Conservation (phyloP, 1,140 invertebrate species). For the Anoplophora glabripennis region DNA sequence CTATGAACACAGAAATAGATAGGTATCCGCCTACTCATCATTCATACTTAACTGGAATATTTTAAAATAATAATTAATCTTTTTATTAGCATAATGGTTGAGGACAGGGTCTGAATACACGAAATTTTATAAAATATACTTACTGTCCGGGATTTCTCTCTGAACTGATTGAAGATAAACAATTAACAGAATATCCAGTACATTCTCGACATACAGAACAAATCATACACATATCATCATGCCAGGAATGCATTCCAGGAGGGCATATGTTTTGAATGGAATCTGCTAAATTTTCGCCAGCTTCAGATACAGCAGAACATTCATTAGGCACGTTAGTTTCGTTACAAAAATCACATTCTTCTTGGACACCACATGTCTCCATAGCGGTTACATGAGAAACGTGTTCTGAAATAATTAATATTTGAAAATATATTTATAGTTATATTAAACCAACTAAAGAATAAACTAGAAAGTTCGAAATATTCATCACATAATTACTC, state of each 20-base stretch:
- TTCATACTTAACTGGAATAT: too few relatives aligned
- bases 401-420: slow-evolving; percentile 26
- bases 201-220: slow-evolving; percentile 91
- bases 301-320: too few relatives aligned
- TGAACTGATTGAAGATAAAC: slow-evolving; percentile 73
- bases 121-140: slow-evolving; percentile 51
- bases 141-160: slow-evolving; percentile 84
- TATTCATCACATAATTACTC: too few relatives aligned
- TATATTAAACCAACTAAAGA: too few relatives aligned
- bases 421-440: neutral
- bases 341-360: slow-evolving; percentile 50
- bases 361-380: slow-evolving; percentile 62
- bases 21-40: too few relatives aligned
- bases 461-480: too few relatives aligned
- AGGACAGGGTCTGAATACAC: neutral
- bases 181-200: slow-evolving; percentile 86
- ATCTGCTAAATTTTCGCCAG: too few relatives aligned
- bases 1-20: too few relatives aligned
- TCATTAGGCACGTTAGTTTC: slow-evolving; percentile 16
- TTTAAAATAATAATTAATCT: too few relatives aligned
- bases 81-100: too few relatives aligned
- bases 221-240: slow-evolving; percentile 80
- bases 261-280: slow-evolving; percentile 59
- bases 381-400: slow-evolving; percentile 56
- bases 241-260: slow-evolving; percentile 70